phyloP scores from a whole-genome alignment of 2,113 vertebrate species.

The Macrotus californicus region DNA sequence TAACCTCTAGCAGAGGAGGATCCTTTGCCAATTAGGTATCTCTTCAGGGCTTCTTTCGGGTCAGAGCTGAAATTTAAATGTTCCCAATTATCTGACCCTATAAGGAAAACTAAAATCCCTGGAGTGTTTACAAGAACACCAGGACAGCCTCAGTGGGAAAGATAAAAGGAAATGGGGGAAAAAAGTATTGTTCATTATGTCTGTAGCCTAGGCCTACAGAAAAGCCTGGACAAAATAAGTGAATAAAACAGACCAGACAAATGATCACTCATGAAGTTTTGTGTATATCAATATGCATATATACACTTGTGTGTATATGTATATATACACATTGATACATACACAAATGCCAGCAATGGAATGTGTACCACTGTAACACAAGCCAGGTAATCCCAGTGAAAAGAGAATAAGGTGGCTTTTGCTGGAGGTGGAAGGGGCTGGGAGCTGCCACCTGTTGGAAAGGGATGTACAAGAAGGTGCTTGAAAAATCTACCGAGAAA shows the following conservation, averaged over 20 bases:
- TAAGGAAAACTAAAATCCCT: slow-evolving; percentile 20
- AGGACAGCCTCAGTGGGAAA: neutral
- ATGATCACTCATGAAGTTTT: neutral
- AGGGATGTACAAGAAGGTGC: neutral
- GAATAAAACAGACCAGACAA: neutral
- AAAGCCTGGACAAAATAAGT: neutral
- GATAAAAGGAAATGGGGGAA: neutral
- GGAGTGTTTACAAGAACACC: neutral
- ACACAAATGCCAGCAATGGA: neutral
- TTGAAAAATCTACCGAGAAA: neutral
- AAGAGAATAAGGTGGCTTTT: neutral
- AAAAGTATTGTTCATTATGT: neutral
- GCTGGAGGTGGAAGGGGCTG: neutral
- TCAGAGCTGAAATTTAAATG: neutral
- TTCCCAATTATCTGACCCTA: neutral
- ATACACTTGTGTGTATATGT: neutral
- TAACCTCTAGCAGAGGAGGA: neutral
- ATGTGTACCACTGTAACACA: neutral
- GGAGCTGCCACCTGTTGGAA: neutral
- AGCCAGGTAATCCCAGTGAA: neutral
- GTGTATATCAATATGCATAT: neutral
- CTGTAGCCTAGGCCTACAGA: neutral
- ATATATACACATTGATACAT: neutral
- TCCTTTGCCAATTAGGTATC: neutral
- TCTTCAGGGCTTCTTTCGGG: neutral